Conservation (phyloP, 2,797 vertebrate species). For the Poecile montanus region DNA sequence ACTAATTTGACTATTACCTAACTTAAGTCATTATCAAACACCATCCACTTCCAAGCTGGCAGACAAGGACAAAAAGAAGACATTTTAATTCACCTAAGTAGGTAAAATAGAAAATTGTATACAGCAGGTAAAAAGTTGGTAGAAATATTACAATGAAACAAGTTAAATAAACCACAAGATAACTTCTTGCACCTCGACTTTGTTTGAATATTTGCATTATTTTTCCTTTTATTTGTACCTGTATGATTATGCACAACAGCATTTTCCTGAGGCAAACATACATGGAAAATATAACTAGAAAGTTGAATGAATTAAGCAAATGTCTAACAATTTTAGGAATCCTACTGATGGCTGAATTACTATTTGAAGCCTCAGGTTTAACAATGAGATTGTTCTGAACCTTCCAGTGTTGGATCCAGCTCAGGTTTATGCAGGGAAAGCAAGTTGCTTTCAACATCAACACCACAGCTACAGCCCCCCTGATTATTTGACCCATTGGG, state of each 20-base stretch:
- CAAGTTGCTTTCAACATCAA: neutral
- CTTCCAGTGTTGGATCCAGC: accelerated
- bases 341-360: neutral
- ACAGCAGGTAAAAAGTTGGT: neutral
- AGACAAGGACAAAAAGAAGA: neutral
- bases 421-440: neutral
- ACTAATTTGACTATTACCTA: neutral
- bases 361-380: neutral
- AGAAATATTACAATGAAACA: neutral
- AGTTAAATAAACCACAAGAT: neutral
- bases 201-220: neutral
- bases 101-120: neutral
- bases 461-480: neutral
- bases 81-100: neutral
- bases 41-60: neutral
- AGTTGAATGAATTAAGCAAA: neutral
- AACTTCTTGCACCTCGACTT: neutral
- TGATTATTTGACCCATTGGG: neutral
- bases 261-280: neutral
- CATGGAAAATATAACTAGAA: neutral
- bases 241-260: neutral
- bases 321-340: neutral
- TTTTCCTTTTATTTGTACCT: neutral
- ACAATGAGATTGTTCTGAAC: neutral
- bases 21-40: neutral